These are phyloP conservation scores for Seriola quinqueradiata DNA, from an alignment of 2,113 vertebrate species.

Conservation along the genomic window DNA sequence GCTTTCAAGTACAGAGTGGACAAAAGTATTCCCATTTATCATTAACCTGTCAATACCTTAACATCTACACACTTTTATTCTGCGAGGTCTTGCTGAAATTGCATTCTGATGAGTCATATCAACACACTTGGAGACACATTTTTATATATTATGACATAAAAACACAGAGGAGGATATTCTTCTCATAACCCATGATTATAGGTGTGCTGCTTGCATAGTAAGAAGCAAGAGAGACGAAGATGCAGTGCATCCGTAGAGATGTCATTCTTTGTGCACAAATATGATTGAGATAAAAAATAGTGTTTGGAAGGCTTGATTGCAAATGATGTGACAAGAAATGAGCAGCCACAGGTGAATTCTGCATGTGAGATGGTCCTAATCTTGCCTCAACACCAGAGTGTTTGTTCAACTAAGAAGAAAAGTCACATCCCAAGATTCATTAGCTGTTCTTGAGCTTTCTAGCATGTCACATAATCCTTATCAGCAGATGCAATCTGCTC, in stretches of 20 bases:
- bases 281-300: neutral
- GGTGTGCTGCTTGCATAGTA: neutral
- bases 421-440: neutral
- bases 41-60: slow-evolving; percentile 5
- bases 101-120: neutral
- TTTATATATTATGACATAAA: neutral
- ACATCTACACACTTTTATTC: neutral
- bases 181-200: neutral
- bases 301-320: neutral
- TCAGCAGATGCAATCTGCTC: neutral
- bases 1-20: neutral
- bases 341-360: neutral
- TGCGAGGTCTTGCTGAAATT: neutral
- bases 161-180: neutral
- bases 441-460: neutral
- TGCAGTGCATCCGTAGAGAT: neutral
- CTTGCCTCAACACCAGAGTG: neutral
- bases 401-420: neutral
- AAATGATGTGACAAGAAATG: neutral
- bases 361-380: neutral
- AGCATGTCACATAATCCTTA: neutral
- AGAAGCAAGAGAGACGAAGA: neutral
- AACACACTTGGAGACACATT: neutral
- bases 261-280: neutral
- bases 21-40: slow-evolving; percentile 3